Evolutionary conservation across 2,797 vertebrate genomes (phyloP), one percentile per base, ranked within the genome.

Genomic region (Corythornis leucogaster): DNA sequence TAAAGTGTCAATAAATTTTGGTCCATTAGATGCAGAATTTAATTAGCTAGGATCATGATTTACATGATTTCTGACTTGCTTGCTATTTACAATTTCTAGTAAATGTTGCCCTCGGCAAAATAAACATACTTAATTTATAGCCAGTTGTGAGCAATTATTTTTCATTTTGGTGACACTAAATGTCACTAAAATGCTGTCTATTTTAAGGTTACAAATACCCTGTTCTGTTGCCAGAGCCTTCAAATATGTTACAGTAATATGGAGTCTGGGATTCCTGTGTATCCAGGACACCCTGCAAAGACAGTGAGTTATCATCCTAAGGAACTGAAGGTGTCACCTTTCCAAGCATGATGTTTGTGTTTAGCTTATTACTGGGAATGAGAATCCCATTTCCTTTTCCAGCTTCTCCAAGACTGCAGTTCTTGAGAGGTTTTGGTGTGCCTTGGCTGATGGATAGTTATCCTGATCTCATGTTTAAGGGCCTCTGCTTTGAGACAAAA

Each of bases 1-100:
- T 95, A 88, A 95, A 59, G 73, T 97, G 93, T 96, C 97, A 96
- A 97, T 98, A 97, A 81, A 96, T 96, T 96, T 96, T 89, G 95
- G 81, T 96, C 92, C 91, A 95, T 97, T 97, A 97, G 94, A 91
- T 96, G 75, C 67, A 93, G 83, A 96, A 95, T 97, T 97, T 96
- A 97, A 97, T 97, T 97, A 97, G 90, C 81, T 95, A 75, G 78
- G 92, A 90, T 97, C 85, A 85, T 83, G 67, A 97, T 96, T 97
- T 97, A 94, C 38, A 18, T 96, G 92, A 96, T 95, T 98, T 97
- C 57, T 96, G 94, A 91, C 86, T 96, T 95, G 84, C 80, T 78
- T 75, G 64, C 82, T 97, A 79, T 97, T 97, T 97, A 93, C 51
- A 85, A 85, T 77, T 91, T 95, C 86, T 94, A 86, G 93, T 95